Evolutionary conservation across 2,113 vertebrate species (phyloP).

Genomic region (Phasianus colchicus): DNA sequence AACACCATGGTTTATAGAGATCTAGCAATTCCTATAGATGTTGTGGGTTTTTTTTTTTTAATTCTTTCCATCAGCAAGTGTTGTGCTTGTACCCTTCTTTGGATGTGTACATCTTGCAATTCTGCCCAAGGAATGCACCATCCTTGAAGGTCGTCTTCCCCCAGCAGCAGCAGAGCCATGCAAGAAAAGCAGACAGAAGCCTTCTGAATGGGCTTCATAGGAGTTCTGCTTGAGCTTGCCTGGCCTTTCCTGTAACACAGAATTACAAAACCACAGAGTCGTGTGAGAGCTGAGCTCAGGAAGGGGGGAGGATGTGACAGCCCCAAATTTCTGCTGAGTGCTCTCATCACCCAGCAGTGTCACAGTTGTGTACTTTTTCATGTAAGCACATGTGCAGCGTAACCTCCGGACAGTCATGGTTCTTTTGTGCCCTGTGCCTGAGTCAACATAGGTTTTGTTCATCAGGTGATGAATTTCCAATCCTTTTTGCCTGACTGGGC

Average conservation of each 20-base stretch:
- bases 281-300: neutral
- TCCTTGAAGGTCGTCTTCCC: neutral
- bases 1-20: neutral
- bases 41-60: neutral
- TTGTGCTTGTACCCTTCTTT: neutral
- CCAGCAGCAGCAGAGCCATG: neutral
- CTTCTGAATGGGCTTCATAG: neutral
- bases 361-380: neutral
- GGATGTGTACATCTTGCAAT: neutral
- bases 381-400: fast-evolving
- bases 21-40: neutral
- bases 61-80: neutral
- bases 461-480: neutral
- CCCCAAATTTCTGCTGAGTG: neutral
- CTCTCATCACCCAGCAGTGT: neutral
- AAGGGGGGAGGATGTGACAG: neutral
- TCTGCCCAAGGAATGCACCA: neutral
- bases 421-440: neutral
- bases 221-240: neutral
- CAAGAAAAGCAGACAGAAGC: neutral
- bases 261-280: neutral
- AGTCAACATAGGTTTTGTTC: neutral
- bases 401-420: fast-evolving
- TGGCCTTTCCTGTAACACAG: neutral
- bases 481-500: neutral